Conservation (phyloP, 1,140 invertebrate species). For the Zaprionus nigranus region DNA sequence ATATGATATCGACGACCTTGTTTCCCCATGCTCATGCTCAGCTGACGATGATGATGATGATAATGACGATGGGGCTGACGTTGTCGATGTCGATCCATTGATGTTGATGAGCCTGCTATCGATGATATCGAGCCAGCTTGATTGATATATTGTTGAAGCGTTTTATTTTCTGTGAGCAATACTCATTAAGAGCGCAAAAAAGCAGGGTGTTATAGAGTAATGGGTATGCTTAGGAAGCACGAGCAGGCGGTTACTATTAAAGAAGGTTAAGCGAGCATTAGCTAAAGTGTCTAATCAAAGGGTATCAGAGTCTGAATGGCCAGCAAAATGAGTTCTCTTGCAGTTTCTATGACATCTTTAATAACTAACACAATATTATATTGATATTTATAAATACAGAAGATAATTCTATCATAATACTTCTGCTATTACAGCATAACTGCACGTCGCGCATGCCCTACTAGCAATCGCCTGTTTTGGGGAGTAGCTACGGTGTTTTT, state of each 20-base stretch:
- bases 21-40: conserved; percentile 9
- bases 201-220: background rate
- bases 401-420: no score
- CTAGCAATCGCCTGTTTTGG: background rate
- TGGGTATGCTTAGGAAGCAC: background rate
- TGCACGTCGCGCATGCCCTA: background rate
- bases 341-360: no score
- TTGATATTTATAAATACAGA: background rate
- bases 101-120: conserved; percentile 2
- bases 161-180: conserved; percentile 22
- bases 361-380: background rate
- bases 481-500: conserved; percentile 10
- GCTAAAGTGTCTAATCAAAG: background rate
- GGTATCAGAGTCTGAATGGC: background rate
- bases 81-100: conserved; percentile 1
- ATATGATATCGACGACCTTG: conserved; percentile 31
- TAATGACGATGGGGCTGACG: conserved; percentile 25
- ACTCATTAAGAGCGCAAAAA: conserved; percentile 1
- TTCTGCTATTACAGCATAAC: background rate
- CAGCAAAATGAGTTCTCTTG: no score
- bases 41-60: conserved; percentile 14
- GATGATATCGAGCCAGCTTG: conserved; percentile 42
- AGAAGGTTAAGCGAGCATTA: background rate
- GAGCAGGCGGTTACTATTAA: background rate
- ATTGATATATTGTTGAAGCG: conserved; percentile 61